Evolutionary conservation across 2,113 vertebrate genomes (phyloP), one percentile per base, ranked within the genome.

Genomic region (Pygoscelis antarcticus): DNA sequence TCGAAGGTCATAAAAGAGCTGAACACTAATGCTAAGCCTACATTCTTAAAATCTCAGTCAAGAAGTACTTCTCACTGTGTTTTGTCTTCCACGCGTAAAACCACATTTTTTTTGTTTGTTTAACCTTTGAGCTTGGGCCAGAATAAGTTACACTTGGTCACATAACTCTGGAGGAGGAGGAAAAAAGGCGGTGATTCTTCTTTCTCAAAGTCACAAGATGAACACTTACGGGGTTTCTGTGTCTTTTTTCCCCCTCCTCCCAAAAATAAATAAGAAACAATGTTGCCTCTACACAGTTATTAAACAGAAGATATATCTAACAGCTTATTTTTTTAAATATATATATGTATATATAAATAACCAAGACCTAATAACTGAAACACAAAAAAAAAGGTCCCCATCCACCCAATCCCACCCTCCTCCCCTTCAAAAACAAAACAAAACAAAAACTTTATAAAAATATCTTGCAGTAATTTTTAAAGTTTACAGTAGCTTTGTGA

Each of bases 41-140:
- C 99, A 98, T 99, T 99, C 98, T 98, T 99, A 98, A 99, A 98
- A 99, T 98, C 99, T 98, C 98, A 98, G 97, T 98, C 98, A 98
- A 97, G 97, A 97, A 97, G 88, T 97, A 96, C 98, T 96, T 95
- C 90, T 96, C 82, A 93, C 88, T 94, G 86, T 92, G 95, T 97
- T 97, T 94, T 98, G 97, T 95, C 94, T 98, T 98, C 94, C 93
- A 97, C 98, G 96, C 93, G 36, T 92, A 94, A 91, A 96, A 96
- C 94, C 92, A 92, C n/a, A 3, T 15, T 46, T 60, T 30, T 52
- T 94, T 86, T 61, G 57, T 85, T 94, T 91, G 74, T 91, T 94
- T 96, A 97, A 97, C 97, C 97, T 98, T 98, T 97, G 91, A 97
- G 97, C 94, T 95, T 97, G 97, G 97, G 97, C 98, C 98, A 98